Evolutionary conservation across 2,888 invertebrate species (phyloP), one percentile per base, ranked within the genome.

Genomic region (Abscondita cerata): DNA sequence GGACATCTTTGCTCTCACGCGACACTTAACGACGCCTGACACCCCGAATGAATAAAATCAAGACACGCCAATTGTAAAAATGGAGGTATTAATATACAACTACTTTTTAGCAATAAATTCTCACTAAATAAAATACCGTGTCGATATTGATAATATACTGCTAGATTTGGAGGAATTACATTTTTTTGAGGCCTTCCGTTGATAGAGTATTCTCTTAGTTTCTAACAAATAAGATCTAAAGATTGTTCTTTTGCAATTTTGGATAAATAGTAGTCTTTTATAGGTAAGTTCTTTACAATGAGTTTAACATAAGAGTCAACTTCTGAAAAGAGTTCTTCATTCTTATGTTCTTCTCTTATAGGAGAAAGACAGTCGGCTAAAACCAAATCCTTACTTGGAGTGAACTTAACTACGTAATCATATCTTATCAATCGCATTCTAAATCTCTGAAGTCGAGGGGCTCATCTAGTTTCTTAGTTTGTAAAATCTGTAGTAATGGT

Each of bases 11-110:
- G 46, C 25, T 16, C 8, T 12, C 15, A 13, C 40, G 1, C 25
- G 2, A 6, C 25, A 25, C 6, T 15, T 53, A n/a, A 60, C 25
- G n/a, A 68, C 52, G 12, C 51, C 40, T 13, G 40, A 8, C 15
- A 15, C 2, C 40, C 40, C 6, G n/a, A 41, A 25, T 25, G 25
- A 25, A 25, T 25, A 25, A 25, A 25, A 4, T 25, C 25, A 2
- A 25, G 6, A 25, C 2, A 2, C 6, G 2, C 6, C 6, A 4
- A 4, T 25, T 25, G 25, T 6, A 25, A 25, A 4, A 2, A 2
- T 25, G 25, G 4, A 25, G 25, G 25, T 4, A 25, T 4, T 25
- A 25, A 4, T 4, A 25, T 4, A 4, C 25, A 6, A 25, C 2
- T 4, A 2, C 25, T 6, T 25, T 25, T 25, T 6, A 25, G 25